Conservation (phyloP, 1,140 invertebrate species). For the Platyscapa corneri region DNA sequence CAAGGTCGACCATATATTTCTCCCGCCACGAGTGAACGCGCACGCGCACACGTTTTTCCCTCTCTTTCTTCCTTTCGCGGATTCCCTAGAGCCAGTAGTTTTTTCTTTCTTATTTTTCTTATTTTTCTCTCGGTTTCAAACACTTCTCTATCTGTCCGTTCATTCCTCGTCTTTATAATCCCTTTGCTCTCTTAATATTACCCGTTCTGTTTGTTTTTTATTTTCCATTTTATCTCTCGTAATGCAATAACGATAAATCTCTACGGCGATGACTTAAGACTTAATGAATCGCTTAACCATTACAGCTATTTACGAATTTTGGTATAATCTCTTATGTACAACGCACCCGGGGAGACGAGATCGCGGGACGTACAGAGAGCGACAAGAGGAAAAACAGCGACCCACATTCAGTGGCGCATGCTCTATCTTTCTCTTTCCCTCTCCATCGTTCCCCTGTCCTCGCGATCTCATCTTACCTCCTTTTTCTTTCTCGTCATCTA, state of each 20-base stretch:
- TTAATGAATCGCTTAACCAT: slow-evolving; percentile 29
- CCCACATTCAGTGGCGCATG: slow-evolving; percentile 61
- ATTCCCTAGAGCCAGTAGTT: neutral
- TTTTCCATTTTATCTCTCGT: neutral
- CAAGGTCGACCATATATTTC: slow-evolving; percentile 47
- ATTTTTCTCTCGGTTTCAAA: neutral
- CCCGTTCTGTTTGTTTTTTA: neutral
- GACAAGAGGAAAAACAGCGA: slow-evolving; percentile 9
- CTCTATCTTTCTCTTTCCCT: neutral
- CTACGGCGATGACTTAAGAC: slow-evolving; percentile 42
- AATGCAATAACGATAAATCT: slow-evolving; percentile 55
- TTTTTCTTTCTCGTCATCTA: too few relatives aligned
- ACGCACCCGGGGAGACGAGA: neutral
- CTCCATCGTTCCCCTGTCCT: neutral
- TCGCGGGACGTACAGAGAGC: neutral
- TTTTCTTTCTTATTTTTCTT: slow-evolving; percentile 1
- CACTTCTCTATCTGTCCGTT: neutral
- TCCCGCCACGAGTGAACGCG: slow-evolving; percentile 28
- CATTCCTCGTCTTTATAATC: neutral
- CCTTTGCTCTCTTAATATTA: neutral
- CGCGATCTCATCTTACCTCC: neutral
- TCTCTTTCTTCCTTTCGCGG: neutral
- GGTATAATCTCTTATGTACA: slow-evolving; percentile 61
- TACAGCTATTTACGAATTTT: slow-evolving; percentile 57
- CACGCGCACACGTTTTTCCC: neutral